Evolutionary conservation across 2,888 invertebrate genomes (phyloP).

Genomic region (Leucania comma): DNA sequence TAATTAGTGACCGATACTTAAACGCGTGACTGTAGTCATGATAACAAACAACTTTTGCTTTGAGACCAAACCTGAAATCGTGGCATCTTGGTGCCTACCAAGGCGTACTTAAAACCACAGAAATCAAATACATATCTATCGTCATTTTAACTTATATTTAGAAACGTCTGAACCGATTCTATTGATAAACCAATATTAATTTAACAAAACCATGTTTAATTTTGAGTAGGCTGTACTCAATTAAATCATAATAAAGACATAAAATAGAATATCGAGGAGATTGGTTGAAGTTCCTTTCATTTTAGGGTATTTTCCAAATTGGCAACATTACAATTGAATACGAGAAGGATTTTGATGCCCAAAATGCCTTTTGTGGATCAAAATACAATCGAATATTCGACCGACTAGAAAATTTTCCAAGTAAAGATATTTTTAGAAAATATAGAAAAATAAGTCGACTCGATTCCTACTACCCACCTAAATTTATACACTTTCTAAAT

Average conservation of each 20-base stretch:
- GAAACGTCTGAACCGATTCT: conserved; percentile 1
- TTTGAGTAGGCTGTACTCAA: conserved; percentile 17
- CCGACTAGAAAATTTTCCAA: neutral
- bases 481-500: too few species aligned
- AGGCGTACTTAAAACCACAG: too few species aligned
- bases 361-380: neutral
- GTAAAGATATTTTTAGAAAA: neutral
- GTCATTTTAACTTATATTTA: neutral
- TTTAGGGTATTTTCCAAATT: neutral
- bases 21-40: too few species aligned
- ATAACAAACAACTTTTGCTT: too few species aligned
- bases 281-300: neutral
- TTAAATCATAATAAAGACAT: neutral
- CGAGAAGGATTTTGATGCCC: neutral
- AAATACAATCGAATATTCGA: neutral
- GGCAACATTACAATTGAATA: neutral
- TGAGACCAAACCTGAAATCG: too few species aligned
- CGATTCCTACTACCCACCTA: too few species aligned
- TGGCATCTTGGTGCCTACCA: too few species aligned
- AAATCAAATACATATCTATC: neutral
- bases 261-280: neutral
- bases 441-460: neutral
- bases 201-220: conserved; percentile 28
- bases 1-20: too few species aligned
- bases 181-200: conserved; percentile 23